phyloP scores from a whole-genome alignment of 2,888 invertebrate species.

The Digitonthophagus gazella region DNA sequence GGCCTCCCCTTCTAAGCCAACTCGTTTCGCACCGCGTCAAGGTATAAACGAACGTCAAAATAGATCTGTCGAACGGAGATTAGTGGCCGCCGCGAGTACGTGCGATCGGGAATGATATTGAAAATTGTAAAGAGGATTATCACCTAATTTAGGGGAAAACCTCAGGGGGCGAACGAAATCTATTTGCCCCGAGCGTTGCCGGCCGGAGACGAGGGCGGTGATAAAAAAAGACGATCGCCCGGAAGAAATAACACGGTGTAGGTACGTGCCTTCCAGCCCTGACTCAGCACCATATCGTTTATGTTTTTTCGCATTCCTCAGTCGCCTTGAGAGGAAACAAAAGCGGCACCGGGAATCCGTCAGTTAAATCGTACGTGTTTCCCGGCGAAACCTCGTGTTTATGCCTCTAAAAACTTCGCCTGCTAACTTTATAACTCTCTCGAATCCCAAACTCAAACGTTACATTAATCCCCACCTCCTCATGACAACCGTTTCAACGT shows the following conservation, averaged over 20 bases:
- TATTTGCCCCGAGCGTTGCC: constrained; percentile 9
- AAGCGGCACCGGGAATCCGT: constrained; percentile 1
- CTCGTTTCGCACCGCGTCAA: background rate
- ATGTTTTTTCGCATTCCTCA: constrained; percentile 20
- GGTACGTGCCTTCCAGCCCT: constrained; percentile 19
- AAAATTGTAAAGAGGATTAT: constrained; percentile 17
- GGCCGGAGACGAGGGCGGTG: background rate
- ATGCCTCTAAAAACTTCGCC: background rate
- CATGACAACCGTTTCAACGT: no score
- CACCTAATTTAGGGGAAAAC: constrained; percentile 14
- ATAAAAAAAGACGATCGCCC: constrained; percentile 14
- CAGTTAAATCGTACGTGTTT: background rate
- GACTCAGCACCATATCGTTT: constrained; percentile 22
- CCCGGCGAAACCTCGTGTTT: background rate
- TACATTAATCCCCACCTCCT: no score
- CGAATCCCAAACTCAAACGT: background rate
- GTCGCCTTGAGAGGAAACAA: background rate
- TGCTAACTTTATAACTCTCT: background rate
- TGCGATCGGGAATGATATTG: constrained; percentile 7
- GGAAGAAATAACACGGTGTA: constrained; percentile 14
- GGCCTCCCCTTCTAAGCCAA: background rate
- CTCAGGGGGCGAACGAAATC: constrained; percentile 7
- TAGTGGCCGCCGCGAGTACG: background rate
- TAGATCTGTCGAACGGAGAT: background rate
- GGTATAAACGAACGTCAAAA: background rate